These are phyloP conservation scores for Loris lydekkerianus DNA, from an alignment of 2,797 vertebrate species.

Conservation along the genomic window DNA sequence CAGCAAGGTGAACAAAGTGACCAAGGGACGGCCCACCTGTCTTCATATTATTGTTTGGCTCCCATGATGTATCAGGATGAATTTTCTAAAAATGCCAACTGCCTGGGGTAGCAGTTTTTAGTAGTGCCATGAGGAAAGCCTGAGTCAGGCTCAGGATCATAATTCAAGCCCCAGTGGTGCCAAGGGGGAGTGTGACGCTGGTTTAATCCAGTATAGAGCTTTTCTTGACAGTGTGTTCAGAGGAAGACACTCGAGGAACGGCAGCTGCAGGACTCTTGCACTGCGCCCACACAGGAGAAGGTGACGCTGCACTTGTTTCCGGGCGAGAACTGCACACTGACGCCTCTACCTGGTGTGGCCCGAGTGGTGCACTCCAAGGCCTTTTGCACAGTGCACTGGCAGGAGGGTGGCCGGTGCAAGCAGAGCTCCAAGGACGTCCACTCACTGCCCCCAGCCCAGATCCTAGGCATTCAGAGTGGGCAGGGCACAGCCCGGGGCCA, in stretches of 20 bases:
- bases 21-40: not conserved
- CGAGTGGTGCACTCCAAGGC: slow-evolving; percentile 99
- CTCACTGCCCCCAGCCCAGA: slow-evolving; percentile 94
- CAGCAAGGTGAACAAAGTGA: not conserved
- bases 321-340: slow-evolving; percentile 94
- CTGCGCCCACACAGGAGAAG: slow-evolving; percentile 88
- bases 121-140: not conserved
- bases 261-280: slow-evolving; percentile 90
- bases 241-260: slow-evolving; percentile 96
- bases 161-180: not conserved
- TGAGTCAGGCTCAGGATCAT: not conserved
- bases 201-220: not conserved
- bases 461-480: slow-evolving; percentile 94
- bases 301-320: slow-evolving; percentile 96
- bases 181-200: not conserved
- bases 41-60: not conserved
- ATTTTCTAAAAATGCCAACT: not conserved
- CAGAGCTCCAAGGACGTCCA: slow-evolving; percentile 93
- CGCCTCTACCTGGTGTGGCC: slow-evolving; percentile 95
- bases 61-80: not conserved
- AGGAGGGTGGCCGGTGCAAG: slow-evolving; percentile 95
- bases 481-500: slow-evolving; percentile 89
- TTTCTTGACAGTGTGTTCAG: slow-evolving; percentile 89
- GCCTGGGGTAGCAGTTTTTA: not conserved
- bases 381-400: slow-evolving; percentile 98